A percentile compares a stretch with the other conserved stretches of the same genome.
phyloP scores from a whole-genome alignment of 2,888 invertebrate genomes.

The Xestobium rufovillosum region DNA sequence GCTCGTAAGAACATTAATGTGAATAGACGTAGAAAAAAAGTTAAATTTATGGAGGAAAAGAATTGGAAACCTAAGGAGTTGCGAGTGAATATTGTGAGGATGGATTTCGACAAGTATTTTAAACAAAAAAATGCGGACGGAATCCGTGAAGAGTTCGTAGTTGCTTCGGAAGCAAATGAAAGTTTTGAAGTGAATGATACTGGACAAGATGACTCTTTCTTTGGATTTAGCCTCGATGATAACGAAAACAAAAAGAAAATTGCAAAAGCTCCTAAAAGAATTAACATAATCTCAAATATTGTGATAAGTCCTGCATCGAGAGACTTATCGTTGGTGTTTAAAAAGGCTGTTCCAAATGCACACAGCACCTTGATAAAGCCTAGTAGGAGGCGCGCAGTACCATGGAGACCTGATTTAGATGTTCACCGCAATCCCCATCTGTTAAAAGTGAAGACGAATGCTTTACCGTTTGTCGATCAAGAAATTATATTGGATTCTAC shows the following conservation, averaged over 20 bases:
- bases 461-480: constrained; percentile 24
- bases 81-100: not conserved
- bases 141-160: no score
- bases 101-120: no score
- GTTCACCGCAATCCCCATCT: constrained; percentile 26
- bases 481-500: constrained; percentile 26
- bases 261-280: not conserved
- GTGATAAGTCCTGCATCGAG: no score
- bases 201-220: not conserved
- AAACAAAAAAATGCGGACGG: no score
- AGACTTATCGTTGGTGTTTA: no score
- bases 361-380: constrained; percentile 15
- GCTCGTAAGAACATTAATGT: no score
- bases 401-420: constrained; percentile 24
- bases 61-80: not conserved
- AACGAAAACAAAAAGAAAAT: not conserved
- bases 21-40: no score
- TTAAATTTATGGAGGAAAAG: not conserved
- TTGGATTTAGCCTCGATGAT: not conserved
- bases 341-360: constrained; percentile 17
- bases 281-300: no score
- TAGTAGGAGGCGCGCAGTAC: constrained; percentile 3
- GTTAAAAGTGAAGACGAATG: constrained; percentile 21
- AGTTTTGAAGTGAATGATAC: not conserved
- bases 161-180: not conserved